Percentiles rank a stretch among this genome's conserved stretches.
These are phyloP conservation scores for Lepilemur septentrionalis DNA, from an alignment of 2,797 vertebrate species.

Conservation along the genomic window DNA sequence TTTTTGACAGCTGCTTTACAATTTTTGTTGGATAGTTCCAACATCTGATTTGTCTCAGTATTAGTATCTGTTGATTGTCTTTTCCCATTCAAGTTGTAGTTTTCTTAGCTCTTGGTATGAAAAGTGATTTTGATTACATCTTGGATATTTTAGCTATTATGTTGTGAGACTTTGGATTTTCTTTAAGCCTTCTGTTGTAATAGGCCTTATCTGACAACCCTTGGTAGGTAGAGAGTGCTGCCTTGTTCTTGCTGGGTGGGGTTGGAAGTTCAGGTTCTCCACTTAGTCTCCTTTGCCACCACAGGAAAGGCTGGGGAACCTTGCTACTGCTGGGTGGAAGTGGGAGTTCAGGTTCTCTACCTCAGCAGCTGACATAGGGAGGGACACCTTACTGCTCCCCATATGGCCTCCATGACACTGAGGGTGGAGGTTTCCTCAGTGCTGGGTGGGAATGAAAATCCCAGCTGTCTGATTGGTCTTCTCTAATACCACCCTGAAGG, in stretches of 20 bases:
- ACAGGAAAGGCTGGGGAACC: background rate
- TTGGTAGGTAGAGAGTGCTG: background rate
- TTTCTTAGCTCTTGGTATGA: background rate
- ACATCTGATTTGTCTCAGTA: background rate
- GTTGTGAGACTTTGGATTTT: background rate
- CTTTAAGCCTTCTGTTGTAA: background rate
- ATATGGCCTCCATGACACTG: background rate
- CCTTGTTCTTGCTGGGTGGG: background rate
- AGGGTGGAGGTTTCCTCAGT: background rate
- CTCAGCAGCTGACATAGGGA: background rate
- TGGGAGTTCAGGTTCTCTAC: background rate
- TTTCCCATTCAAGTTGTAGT: background rate
- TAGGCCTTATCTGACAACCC: background rate
- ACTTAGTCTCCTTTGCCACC: background rate
- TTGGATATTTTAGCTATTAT: background rate
- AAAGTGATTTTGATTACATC: background rate
- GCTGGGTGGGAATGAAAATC: background rate
- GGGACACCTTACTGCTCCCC: background rate
- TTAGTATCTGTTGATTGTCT: background rate
- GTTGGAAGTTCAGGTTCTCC: background rate
- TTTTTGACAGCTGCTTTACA: conserved; percentile 19
- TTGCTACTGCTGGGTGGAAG: background rate
- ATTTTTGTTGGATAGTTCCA: background rate
- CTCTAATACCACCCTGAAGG: background rate
- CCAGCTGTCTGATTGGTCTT: background rate